These are phyloP conservation scores for Pomatostomus ruficeps DNA, from an alignment of 2,113 vertebrate genomes.

Conservation along the genomic window DNA sequence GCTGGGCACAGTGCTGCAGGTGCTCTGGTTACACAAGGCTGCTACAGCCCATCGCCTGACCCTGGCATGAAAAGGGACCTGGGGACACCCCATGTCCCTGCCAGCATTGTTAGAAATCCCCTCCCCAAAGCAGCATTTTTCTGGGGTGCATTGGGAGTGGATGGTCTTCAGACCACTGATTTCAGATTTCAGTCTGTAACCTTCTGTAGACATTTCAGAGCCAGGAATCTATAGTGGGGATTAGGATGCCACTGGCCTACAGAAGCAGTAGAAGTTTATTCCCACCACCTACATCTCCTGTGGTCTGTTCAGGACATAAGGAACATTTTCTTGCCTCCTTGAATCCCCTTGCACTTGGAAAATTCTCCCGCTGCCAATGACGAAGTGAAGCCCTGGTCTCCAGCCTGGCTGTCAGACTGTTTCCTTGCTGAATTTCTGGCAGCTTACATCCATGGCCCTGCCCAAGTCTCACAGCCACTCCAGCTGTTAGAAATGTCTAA, in stretches of 20 bases:
- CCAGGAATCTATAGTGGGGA: accelerated
- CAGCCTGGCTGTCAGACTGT: background rate
- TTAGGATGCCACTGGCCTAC: background rate
- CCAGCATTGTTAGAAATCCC: background rate
- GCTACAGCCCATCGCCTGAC: background rate
- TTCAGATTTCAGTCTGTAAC: background rate
- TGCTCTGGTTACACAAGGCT: background rate
- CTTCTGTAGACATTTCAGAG: background rate
- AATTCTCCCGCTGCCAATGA: background rate
- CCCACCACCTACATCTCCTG: background rate
- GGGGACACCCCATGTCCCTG: background rate
- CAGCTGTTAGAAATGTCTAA: conserved; percentile 24
- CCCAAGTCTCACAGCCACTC: background rate
- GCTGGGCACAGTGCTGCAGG: background rate
- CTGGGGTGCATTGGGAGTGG: accelerated
- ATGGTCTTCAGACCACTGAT: background rate
- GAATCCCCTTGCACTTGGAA: background rate
- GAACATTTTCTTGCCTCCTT: background rate
- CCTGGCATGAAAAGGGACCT: background rate
- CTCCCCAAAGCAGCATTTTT: background rate
- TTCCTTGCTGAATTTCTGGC: background rate
- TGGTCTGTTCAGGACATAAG: background rate
- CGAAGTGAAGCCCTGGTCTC: background rate
- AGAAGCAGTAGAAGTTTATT: background rate
- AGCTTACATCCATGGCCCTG: background rate